A percentile compares a stretch with the other conserved stretches of the same genome.
phyloP scores from a whole-genome alignment of 1,140 invertebrate genomes.

The Zaprionus taronus region DNA sequence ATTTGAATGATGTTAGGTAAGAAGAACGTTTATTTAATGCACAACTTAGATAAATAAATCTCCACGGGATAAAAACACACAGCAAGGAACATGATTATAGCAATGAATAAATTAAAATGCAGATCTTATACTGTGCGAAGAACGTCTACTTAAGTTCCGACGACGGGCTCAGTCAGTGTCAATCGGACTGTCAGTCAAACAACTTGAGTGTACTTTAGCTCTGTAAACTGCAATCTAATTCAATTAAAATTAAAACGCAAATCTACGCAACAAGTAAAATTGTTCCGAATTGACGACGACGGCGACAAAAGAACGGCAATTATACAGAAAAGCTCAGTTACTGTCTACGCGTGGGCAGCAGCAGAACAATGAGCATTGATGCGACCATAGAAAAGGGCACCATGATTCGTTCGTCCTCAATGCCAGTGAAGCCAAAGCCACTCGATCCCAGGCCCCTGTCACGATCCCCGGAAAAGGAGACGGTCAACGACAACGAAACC shows the following conservation, averaged over 20 bases:
- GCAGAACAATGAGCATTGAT: conserved; percentile 52
- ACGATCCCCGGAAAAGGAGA: conserved; percentile 77
- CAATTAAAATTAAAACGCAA: conserved; percentile 81
- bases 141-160: conserved; percentile 5
- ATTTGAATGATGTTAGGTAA: neutral
- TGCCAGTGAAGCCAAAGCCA: conserved; percentile 79
- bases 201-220: conserved; percentile 42
- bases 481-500: conserved; percentile 60
- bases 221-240: conserved; percentile 65
- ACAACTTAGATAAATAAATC: conserved; percentile 56
- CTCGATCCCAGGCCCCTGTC: conserved; percentile 66
- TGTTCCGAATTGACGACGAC: conserved; percentile 52
- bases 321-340: conserved; percentile 55
- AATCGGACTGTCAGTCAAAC: conserved; percentile 55
- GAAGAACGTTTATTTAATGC: conserved; percentile 1
- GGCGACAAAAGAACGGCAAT: conserved; percentile 42
- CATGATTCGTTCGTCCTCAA: conserved; percentile 78
- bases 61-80: conserved; percentile 35
- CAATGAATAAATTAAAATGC: conserved; percentile 74
- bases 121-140: conserved; percentile 45
- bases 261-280: conserved; percentile 71
- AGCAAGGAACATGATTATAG: neutral
- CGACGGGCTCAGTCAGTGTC: conserved; percentile 51
- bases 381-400: conserved; percentile 35
- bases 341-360: conserved; percentile 51